Conservation (phyloP, 2,888 invertebrate species). For the Philaethria dido region DNA sequence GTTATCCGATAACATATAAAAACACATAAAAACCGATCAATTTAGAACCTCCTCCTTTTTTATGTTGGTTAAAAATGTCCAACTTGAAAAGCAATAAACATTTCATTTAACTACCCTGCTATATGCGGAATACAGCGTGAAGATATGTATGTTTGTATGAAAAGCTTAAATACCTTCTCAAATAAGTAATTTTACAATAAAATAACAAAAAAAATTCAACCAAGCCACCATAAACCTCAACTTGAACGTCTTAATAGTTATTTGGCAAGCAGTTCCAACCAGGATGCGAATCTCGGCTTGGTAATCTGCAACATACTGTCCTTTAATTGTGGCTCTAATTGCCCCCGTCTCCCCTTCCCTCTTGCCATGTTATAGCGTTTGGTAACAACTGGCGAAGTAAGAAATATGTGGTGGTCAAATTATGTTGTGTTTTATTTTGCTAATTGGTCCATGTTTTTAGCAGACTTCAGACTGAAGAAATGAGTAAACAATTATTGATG, state of each 20-base stretch:
- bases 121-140: no score
- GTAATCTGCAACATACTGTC: conserved; percentile 82
- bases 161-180: neutral
- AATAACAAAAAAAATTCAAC: conserved; percentile 17
- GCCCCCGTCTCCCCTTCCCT: conserved; percentile 60
- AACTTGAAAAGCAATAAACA: no score
- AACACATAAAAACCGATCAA: no score
- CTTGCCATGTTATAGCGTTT: conserved; percentile 50
- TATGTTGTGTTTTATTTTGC: conserved; percentile 30
- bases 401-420: conserved; percentile 40
- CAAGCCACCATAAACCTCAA: conserved; percentile 44
- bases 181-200: conserved; percentile 8
- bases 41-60: no score
- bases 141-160: no score
- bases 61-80: no score
- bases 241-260: conserved; percentile 74
- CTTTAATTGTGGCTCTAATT: conserved; percentile 83
- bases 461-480: neutral
- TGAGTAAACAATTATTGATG: no score
- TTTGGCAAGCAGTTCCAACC: conserved; percentile 76
- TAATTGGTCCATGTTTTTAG: conserved; percentile 6
- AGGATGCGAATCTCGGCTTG: conserved; percentile 72
- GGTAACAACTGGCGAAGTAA: conserved; percentile 43
- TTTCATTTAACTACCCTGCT: no score
- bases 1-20: no score